Base-by-base conservation (phyloP, 2,797 vertebrate species). In the Anguilla pacifica region DNA sequence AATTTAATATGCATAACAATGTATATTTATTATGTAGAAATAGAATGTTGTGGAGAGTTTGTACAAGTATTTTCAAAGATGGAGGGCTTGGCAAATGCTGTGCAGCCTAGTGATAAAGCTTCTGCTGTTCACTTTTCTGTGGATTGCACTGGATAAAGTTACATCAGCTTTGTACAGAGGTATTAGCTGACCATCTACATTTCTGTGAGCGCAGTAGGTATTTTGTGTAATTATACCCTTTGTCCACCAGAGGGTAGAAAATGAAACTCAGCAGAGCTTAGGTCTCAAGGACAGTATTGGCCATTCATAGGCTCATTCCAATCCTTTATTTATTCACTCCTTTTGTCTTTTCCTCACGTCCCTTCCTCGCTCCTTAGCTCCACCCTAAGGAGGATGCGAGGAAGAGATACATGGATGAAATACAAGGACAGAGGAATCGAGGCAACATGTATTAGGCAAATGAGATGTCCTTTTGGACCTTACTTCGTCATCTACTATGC, bases 21-120 rank as follows among this genome's bases (percentile, higher is more conserved):
- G 1, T 11, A 17, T 5, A 49, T 49, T 49, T 39, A 39, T 6
- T 87, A 92, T 1, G 67, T 90, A 92, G 88, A 91, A 51, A 87
- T 87, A 89, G 31, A 91, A 31, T 81, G 17, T 82, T 51, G 46
- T 82, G 0, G 79, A 25, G 17, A 10, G 15, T 7, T 51, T 6
- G 35, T 2, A 49, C 7, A 53, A 11, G 5, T 43, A 25, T 46
- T 25, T 25, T 25, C 46, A 25, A 51, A 77, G 72, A 82, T 51
- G 79, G 22, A 82, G 46, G 5, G 6, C 13, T 25, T 43, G 35
- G 35, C 17, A 31, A 28, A 17, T 17, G 11, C 28, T 77, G 15
- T 49, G 43, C 19, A 9, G 79, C 7, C 22, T 51, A 22, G 79
- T 49, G 79, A 82, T 82, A 51, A 82, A n/a, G 46, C 79, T 49